These are phyloP conservation scores for Dysmachus trigonus DNA, from an alignment of 2,888 invertebrate genomes.

Conservation along the genomic window DNA sequence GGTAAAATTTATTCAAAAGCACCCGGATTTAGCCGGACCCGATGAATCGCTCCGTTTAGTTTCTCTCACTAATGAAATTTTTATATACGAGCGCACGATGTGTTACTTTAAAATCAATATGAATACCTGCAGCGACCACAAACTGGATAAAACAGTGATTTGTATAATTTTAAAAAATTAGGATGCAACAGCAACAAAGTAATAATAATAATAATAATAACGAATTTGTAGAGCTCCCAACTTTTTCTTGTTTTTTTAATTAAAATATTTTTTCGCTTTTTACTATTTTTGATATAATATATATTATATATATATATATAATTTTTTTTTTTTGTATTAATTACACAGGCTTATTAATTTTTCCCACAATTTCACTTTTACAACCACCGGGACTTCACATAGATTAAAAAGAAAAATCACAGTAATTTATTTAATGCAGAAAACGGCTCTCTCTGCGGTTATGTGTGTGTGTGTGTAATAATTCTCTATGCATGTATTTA, in stretches of 20 bases:
- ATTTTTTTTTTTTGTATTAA: neutral
- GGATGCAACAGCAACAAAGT: neutral
- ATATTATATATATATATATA: neutral
- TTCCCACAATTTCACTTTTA: neutral
- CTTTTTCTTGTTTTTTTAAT: neutral
- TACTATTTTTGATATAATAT: neutral
- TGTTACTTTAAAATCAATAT: conserved; percentile 32
- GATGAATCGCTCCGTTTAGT: neutral
- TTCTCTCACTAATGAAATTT: neutral
- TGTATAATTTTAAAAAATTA: neutral
- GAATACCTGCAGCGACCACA: conserved; percentile 30
- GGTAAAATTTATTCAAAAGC: neutral
- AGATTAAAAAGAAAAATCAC: conserved; percentile 11
- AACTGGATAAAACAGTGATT: conserved; percentile 7
- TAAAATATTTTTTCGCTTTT: conserved; percentile 1
- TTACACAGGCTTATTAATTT: neutral
- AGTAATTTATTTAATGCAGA: conserved; percentile 4
- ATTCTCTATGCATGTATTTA: neutral
- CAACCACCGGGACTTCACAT: neutral
- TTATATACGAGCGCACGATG: neutral
- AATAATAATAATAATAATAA: neutral
- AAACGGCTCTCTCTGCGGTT: neutral
- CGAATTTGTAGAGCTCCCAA: neutral
- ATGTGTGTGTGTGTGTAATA: neutral
- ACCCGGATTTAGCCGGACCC: neutral